Conservation (phyloP, 2,113 vertebrate species). For the Lepisosteus oculatus region DNA sequence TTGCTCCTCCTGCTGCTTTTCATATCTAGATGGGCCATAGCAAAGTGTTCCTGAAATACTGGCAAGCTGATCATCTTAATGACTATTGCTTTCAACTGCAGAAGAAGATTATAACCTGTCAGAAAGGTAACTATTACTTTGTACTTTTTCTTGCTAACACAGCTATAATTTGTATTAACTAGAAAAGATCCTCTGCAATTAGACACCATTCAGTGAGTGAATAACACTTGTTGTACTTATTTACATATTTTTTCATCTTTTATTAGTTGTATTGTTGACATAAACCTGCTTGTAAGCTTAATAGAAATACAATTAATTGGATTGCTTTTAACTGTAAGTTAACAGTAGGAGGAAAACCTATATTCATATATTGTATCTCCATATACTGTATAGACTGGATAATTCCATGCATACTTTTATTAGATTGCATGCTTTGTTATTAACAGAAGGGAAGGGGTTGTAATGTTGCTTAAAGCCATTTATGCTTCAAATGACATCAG, state of each 20-base stretch:
- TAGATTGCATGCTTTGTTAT: too few relatives aligned
- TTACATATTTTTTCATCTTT: neutral
- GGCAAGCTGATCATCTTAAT: constrained; percentile 88
- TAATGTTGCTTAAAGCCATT: too few relatives aligned
- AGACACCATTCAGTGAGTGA: neutral
- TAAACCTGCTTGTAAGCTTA: too few relatives aligned
- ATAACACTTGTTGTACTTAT: neutral
- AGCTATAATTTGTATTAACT: neutral
- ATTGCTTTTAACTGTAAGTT: too few relatives aligned
- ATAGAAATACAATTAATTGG: too few relatives aligned
- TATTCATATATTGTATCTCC: too few relatives aligned
- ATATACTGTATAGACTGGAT: too few relatives aligned
- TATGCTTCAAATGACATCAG: too few relatives aligned
- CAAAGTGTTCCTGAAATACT: constrained; percentile 91
- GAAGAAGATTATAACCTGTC: constrained; percentile 87
- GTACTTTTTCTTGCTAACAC: constrained; percentile 11
- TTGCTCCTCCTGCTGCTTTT: constrained; percentile 43
- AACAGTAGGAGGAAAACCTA: too few relatives aligned
- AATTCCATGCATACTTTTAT: too few relatives aligned
- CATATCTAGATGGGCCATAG: constrained; percentile 73
- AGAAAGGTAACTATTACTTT: constrained; percentile 78
- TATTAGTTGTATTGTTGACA: neutral
- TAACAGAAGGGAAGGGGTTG: too few relatives aligned
- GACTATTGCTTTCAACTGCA: constrained; percentile 85
- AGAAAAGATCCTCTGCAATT: neutral